These are phyloP conservation scores for Eristalinus sepulchralis DNA, from an alignment of 2,888 invertebrate species.

Conservation along the genomic window DNA sequence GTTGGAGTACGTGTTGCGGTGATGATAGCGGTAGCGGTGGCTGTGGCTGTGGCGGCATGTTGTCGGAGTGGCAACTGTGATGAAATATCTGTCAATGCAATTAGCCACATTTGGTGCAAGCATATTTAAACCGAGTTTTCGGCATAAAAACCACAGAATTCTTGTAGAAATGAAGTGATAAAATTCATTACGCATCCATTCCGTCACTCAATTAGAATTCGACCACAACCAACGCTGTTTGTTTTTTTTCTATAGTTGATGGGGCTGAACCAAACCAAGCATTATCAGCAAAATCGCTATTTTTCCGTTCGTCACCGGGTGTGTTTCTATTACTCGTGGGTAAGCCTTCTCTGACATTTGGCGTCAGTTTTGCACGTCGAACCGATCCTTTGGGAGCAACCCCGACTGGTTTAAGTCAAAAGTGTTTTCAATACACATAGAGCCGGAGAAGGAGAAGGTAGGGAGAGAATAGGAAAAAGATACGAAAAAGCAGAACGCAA, in stretches of 20 bases:
- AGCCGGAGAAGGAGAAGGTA: no score
- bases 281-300: slow-evolving; percentile 20
- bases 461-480: not conserved
- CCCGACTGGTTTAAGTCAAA: slow-evolving; percentile 45
- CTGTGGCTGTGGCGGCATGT: not conserved
- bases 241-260: not conserved
- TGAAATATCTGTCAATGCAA: not conserved
- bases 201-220: not conserved
- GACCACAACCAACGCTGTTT: not conserved
- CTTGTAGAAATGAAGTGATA: slow-evolving; percentile 12
- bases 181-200: not conserved
- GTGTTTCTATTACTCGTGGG: not conserved
- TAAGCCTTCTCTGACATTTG: slow-evolving; percentile 19
- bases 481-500: slow-evolving; percentile 13
- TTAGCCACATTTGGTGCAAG: slow-evolving; percentile 8
- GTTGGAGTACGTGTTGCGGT: not conserved
- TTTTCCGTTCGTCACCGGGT: not conserved
- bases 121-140: slow-evolving; percentile 5
- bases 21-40: not conserved
- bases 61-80: no score
- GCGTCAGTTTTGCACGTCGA: not conserved
- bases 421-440: not conserved
- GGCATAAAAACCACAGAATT: slow-evolving; percentile 3
- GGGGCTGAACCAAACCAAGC: not conserved
- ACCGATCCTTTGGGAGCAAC: not conserved